These are phyloP conservation scores for Lasioglossum baleicum DNA, from an alignment of 1,140 invertebrate species.

Conservation along the genomic window DNA sequence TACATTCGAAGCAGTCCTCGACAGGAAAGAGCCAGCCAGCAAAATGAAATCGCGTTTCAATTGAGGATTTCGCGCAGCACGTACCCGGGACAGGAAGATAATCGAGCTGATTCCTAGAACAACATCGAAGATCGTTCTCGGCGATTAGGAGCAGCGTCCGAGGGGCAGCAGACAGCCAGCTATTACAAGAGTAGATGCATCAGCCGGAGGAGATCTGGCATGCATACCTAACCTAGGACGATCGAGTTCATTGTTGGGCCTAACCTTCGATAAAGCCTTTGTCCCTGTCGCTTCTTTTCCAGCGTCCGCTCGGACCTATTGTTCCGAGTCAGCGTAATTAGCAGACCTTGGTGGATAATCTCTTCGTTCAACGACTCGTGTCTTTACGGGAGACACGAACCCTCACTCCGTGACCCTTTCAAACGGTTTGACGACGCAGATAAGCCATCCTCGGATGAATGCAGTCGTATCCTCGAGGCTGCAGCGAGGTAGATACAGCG, in stretches of 20 bases:
- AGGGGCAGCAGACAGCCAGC: conserved; percentile 7
- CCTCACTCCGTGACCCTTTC: conserved; percentile 31
- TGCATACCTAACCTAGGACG: conserved; percentile 49
- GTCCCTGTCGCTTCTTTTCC: conserved; percentile 45
- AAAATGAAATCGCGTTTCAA: background rate
- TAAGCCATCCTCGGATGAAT: conserved; percentile 19
- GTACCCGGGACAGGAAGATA: background rate
- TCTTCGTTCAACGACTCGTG: conserved; percentile 49
- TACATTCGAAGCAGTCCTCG: too few species aligned
- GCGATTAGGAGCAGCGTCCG: background rate
- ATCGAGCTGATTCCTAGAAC: conserved; percentile 27
- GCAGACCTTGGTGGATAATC: conserved; percentile 57
- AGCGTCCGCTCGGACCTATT: conserved; percentile 41
- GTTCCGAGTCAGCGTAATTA: conserved; percentile 57
- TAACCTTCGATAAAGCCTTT: conserved; percentile 58
- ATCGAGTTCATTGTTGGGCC: conserved; percentile 59
- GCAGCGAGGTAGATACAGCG: too few species aligned
- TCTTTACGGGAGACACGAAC: conserved; percentile 31
- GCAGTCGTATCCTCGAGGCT: background rate
- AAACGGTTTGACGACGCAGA: conserved; percentile 16
- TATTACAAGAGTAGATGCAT: conserved; percentile 23
- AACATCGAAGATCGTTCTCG: conserved; percentile 5
- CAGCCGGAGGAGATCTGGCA: conserved; percentile 25
- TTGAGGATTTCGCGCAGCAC: background rate
- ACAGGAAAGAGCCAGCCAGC: too few species aligned